Evolutionary conservation across 2,888 invertebrate species (phyloP), one percentile per base, ranked within the genome.

Genomic region (Phorcus lineatus): DNA sequence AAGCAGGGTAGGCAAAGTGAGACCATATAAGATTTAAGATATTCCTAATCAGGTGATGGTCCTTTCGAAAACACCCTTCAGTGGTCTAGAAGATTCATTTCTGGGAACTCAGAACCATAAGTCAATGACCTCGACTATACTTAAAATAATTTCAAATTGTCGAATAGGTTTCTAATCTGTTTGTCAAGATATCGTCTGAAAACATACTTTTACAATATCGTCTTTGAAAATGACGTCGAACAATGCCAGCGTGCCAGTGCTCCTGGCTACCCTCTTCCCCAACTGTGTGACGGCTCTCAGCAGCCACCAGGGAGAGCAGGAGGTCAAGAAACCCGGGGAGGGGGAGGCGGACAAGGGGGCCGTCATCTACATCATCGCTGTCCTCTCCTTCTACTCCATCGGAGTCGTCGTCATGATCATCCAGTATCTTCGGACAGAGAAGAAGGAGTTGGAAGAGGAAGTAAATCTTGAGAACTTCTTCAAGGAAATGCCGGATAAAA

Each of bases 371-470:
- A 91, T 91, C 31, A 86, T 90, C 17, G 87, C 88, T 0, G 90
- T 90, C 0, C 82, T 90, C 7, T 82, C 90, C 52, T 90, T 90
- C 79, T 90, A 90, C 81, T 90, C 91, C 19, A 85, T 86, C 4
- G 89, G 88, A 17, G 89, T 91, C 28, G 84, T 90, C 19, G 86
- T 88, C 9, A 91, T 91, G 91, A 89, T 91, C 24, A 84, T 91
- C 7, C 88, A 89, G 78, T 90, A 91, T 84, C 85, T 90, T 0
- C 88, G 87, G 80, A 86, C 89, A 4, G 88, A 89, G 81, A 86
- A 87, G 77, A 87, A 88, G 17, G 88, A 90, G 77, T 81, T 89
- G 36, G 89, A 90, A 55, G 90, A 90, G 77, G 91, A 91, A 66
- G 85, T 85, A 3, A 85, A 86, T 2, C 85, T 91, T n/a, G 89